Evolutionary conservation across 2,888 invertebrate genomes (phyloP), one percentile per base, ranked within the genome.

Genomic region (Ganaspis brasiliensis): DNA sequence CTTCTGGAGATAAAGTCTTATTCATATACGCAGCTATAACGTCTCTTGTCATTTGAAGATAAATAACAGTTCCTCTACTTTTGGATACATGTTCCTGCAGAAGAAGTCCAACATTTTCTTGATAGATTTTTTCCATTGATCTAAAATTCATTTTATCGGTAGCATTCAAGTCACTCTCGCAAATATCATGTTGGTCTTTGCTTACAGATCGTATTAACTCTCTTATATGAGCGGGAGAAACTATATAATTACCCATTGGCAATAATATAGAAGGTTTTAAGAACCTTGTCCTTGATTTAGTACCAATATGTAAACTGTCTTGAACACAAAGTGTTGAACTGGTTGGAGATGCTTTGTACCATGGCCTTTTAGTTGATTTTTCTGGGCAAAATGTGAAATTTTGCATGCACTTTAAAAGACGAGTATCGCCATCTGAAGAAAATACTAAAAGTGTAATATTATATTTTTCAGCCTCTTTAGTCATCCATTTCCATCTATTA

Each of bases 401-500:
- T 31, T 31, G 31, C 31, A 31, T 31, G 31, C 31, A 31, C 6
- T 31, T 31, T 31, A 31, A 31, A 6, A 31, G 31, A n/a, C 31
- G 2, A 4, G 31, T 31, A 31, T 31, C 31, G 31, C 31, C 31
- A 31, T 31, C 31, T 2, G 31, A 31, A 31, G 31, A 31, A 31
- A 31, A 31, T 31, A 2, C 31, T 31, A 31, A 31, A 4, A 31
- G 2, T 31, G 31, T 4, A 31, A 31, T 31, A 31, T 31, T 31
- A 31, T 4, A 4, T 31, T 31, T 31, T 31, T 31, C 6, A 31
- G 31, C 31, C 31, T 31, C 31, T 2, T 40, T 55, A 56, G 52
- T 63, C 19, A 84, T 80, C 49, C 75, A 82, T 59, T 76, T 24
- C 84, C 81, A 84, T 9, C 85, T 74, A 24, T 74, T 37, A 1